Evolutionary conservation across 2,113 vertebrate species (phyloP), one percentile per base, ranked within the genome.

Genomic region (Colossoma macropomum): DNA sequence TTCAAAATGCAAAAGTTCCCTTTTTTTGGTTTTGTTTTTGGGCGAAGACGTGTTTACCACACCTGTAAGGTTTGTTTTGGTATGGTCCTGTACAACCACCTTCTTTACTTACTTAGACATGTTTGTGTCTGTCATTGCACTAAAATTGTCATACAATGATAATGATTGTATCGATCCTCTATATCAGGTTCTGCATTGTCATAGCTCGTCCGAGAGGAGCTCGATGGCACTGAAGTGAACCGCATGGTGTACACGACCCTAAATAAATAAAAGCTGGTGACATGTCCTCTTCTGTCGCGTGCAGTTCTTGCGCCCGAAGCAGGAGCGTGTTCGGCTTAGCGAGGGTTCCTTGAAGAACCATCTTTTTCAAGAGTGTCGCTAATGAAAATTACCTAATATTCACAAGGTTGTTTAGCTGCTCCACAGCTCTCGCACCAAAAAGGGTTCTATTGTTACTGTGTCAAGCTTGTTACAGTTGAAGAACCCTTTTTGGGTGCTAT

Each of bases 41-140:
- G 81, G 84, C 87, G 79, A 52, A 86, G 70, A 75, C 81, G 74
- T 83, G 85, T 86, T 85, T 86, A 88, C 83, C 83, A 84, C 75
- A 77, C 75, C 62, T 75, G 60, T 52, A 68, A 85, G 84, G 81
- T 84, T 83, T 85, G 86, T 32, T 62, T 59, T 77, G 76, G 81
- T 85, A 85, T 85, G 81, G 84, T 88, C 79, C 77, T 88, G 84
- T 88, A 81, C 84, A 88, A 88, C 75, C 82, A 87, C 80, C 86
- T 84, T 87, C 86, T 79, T 87, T 84, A 81, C 82, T 87, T 82
- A 82, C 84, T 87, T 87, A 84, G 86, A 84, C 86, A 87, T 87
- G 79, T 87, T 84, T 80, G 82, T 86, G 86, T 87, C 86, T 84
- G 86, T 75, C 80, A 77, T 87, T 87, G 86, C 86, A 87, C 86